Conservation (phyloP, 2,113 vertebrate genomes). For the Actenoides hombroni region DNA sequence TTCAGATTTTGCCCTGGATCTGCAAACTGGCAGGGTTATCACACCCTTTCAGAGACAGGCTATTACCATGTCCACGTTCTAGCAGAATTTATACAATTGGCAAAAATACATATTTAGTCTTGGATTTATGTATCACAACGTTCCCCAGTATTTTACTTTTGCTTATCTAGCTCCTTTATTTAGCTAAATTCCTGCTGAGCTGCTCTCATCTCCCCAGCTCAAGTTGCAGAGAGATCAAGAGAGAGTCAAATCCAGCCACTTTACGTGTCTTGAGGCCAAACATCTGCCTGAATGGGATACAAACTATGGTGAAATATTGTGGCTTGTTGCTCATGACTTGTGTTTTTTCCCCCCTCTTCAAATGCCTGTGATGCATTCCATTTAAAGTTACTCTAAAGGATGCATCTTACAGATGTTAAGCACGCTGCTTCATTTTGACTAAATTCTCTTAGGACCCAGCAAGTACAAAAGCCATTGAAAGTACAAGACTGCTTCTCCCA, state of each 20-base stretch:
- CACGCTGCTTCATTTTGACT: background rate
- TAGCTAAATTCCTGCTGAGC: background rate
- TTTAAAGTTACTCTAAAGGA: background rate
- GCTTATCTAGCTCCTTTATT: background rate
- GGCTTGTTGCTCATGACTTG: background rate
- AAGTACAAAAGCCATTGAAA: background rate
- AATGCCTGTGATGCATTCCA: background rate
- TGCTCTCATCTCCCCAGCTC: background rate
- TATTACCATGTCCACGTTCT: background rate
- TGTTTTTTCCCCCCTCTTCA: background rate
- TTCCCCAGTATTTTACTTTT: background rate
- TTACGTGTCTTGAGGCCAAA: conserved; percentile 41
- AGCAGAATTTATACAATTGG: background rate
- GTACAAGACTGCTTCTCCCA: background rate
- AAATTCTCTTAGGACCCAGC: background rate
- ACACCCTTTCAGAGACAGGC: background rate
- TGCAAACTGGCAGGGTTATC: background rate
- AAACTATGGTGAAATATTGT: conserved; percentile 2
- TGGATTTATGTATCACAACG: background rate
- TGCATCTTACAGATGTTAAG: background rate
- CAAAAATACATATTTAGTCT: background rate
- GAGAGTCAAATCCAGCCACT: background rate
- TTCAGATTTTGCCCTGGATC: background rate
- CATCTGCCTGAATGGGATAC: background rate
- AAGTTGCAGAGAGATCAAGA: background rate